Conservation (phyloP, 1,140 invertebrate species). For the Hyposmocoma kahamanoa region DNA sequence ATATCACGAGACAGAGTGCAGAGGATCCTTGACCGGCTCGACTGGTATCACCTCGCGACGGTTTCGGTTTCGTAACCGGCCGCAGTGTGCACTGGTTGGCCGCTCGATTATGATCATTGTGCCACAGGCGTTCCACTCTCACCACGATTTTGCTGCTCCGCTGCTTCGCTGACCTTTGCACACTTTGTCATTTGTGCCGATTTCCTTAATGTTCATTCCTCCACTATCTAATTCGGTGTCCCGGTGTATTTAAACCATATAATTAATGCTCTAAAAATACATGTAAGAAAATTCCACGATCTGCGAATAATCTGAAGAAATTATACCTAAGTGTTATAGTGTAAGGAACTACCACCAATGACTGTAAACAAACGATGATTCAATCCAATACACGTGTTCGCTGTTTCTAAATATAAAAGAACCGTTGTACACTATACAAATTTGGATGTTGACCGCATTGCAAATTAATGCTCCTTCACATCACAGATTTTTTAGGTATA, state of each 20-base stretch:
- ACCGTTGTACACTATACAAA: constrained; percentile 59
- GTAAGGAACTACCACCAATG: constrained; percentile 46
- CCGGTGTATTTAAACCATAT: no score
- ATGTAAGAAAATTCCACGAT: no score
- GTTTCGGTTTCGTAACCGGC: constrained; percentile 55
- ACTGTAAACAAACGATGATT: constrained; percentile 53
- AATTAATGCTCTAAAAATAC: no score
- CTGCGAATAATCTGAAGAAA: no score
- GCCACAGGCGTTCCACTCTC: constrained; percentile 43
- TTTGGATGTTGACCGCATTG: constrained; percentile 51
- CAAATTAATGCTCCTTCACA: constrained; percentile 43
- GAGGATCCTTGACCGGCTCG: constrained; percentile 52
- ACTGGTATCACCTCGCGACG: constrained; percentile 42
- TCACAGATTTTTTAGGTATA: no score
- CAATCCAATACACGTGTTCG: constrained; percentile 52
- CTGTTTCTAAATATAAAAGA: constrained; percentile 59
- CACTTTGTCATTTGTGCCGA: constrained; percentile 13
- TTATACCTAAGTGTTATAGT: no score
- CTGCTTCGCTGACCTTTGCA: constrained; percentile 26
- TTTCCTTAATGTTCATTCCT: constrained; percentile 15
- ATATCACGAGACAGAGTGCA: no score
- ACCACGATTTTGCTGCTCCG: constrained; percentile 21
- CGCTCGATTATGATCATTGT: constrained; percentile 62
- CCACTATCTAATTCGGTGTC: no score
- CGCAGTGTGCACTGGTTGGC: constrained; percentile 33